Base-by-base conservation (phyloP, 2,797 vertebrate genomes). In the Adrianichthys oophorus region DNA sequence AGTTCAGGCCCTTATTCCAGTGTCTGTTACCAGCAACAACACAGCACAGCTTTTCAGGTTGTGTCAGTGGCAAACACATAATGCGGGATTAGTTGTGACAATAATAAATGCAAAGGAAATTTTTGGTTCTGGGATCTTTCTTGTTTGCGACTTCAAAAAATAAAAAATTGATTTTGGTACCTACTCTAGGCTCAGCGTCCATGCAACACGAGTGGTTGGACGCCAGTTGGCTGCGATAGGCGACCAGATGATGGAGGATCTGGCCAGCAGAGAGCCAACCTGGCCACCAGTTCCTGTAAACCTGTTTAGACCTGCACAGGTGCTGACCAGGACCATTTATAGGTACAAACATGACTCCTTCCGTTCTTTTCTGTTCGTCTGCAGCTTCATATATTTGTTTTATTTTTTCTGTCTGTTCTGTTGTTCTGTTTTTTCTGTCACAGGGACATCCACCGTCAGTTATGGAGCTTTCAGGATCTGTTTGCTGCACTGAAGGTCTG, bases 141-240 rank as follows among this genome's bases (percentile, higher is more conserved):
- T 41, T 7, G 18, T 23, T n/a, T 58, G 4, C 18, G 21, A 14
- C 41, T 42, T 16, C 8, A 32, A 32, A 8, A 32, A 32, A 32
- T 32, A 12, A 3, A 13, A 37, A 6, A 1, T 14, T 7, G 19
- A 16, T 19, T 24, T 29, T 2, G 2, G 21, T 43, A 47, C 10
- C 26, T 58, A 7, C 15, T 47, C 48, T 32, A 91, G 87, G 65
- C 51, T 70, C 57, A 66, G 26, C 62, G 71, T 52, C 82, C 90
- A 93, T 47, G 89, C 86, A 29, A 69, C 80, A 1, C 78, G 59
- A 62, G 83, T 72, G 41, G 66, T 95, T 60, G 96, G 94, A 51
- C 90, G 23, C 15, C 94, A 93, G 78, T 84, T 99, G 87, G 95
- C 95, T 26, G 68, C 80, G 19, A 96, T 98, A 0, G 97, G 95